Percentiles rank a stretch among this genome's conserved stretches.
These are phyloP conservation scores for Pseudanteris insignis DNA, from an alignment of 2,888 invertebrate genomes.

Conservation along the genomic window DNA sequence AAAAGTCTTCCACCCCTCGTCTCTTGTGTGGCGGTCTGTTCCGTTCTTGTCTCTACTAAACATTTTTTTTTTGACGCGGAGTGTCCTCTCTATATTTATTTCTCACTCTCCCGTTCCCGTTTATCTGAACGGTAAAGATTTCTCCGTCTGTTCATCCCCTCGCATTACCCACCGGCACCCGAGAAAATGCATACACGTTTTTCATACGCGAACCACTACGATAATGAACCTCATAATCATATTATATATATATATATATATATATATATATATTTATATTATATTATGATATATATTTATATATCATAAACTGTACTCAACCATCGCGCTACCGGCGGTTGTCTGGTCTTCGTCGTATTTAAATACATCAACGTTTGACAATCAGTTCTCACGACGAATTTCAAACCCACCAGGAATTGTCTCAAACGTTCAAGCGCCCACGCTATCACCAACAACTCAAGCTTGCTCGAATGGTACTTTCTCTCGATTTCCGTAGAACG, in stretches of 20 bases:
- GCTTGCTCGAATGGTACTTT: slow-evolving; percentile 1
- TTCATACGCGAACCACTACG: slow-evolving; percentile 4
- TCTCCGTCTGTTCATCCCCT: too few species aligned
- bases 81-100: too few species aligned
- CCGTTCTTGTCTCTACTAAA: too few species aligned
- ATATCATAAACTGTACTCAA: slow-evolving; percentile 3
- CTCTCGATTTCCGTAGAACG: slow-evolving; percentile 2
- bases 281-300: too few species aligned
- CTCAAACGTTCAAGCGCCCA: slow-evolving; percentile 7
- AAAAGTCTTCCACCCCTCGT: too few species aligned
- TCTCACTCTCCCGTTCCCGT: too few species aligned
- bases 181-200: slow-evolving; percentile 17
- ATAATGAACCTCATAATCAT: neutral
- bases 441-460: slow-evolving; percentile 11
- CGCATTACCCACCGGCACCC: neutral
- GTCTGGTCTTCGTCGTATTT: slow-evolving; percentile 7
- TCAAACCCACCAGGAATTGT: slow-evolving; percentile 7
- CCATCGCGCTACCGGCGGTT: slow-evolving; percentile 23
- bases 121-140: too few species aligned
- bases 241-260: too few species aligned
- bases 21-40: too few species aligned
- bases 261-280: too few species aligned
- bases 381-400: neutral
- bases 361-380: neutral
- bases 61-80: too few species aligned